Percentiles rank a stretch among this genome's conserved stretches.
Evolutionary conservation across 2,797 vertebrate species (phyloP).

Genomic region (Urocyon cinereoargenteus): DNA sequence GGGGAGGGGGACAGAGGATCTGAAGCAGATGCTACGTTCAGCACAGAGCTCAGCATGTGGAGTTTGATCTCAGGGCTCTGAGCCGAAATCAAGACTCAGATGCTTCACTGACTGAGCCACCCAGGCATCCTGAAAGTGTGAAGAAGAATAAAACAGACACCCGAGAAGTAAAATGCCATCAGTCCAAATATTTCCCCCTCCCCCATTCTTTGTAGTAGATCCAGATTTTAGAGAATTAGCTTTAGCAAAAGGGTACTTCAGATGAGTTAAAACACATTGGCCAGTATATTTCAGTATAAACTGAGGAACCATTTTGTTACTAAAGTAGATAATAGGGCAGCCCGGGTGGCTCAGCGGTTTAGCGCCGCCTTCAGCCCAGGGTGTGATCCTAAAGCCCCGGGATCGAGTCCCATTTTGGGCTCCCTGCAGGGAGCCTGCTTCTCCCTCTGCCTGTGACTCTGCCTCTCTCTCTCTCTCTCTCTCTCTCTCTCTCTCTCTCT

Average conservation of each 20-base stretch:
- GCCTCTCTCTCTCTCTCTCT: too few relatives aligned
- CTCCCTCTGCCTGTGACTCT: too few relatives aligned
- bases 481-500: too few relatives aligned
- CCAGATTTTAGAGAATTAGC: conserved; percentile 22
- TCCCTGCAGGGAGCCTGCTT: too few relatives aligned
- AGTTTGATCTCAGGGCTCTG: background rate
- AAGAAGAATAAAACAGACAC: background rate
- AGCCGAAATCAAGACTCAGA: background rate
- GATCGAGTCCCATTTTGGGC: too few relatives aligned
- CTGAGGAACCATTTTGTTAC: conserved; percentile 32
- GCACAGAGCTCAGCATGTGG: background rate
- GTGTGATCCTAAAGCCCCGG: too few relatives aligned
- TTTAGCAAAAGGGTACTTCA: background rate
- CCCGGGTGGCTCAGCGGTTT: too few relatives aligned
- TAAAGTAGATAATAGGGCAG: background rate
- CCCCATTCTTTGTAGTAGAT: background rate
- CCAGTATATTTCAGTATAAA: conserved; percentile 3
- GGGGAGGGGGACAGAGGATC: background rate
- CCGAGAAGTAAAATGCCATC: background rate
- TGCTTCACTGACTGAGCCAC: background rate
- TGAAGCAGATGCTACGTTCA: background rate
- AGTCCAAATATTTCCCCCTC: background rate
- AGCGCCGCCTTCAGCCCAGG: too few relatives aligned
- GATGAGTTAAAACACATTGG: background rate
- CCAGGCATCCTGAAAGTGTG: background rate